Conservation (phyloP, 2,113 vertebrate species). For the Entelurus aequoreus region DNA sequence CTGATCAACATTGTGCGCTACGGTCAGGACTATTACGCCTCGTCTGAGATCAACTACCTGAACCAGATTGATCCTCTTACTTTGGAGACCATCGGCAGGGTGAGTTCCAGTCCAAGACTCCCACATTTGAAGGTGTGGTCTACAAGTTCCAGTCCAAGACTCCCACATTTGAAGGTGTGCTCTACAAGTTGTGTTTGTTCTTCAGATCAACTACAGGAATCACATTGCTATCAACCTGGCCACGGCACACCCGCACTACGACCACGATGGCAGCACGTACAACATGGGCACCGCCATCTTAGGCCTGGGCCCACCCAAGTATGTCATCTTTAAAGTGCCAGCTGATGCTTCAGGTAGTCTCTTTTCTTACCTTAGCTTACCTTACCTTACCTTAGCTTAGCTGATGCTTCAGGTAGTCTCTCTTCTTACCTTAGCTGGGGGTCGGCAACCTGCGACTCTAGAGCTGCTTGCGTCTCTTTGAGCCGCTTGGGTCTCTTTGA, state of each 20-base stretch:
- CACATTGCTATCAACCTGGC: slow-evolving; percentile 81
- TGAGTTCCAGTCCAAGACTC: slow-evolving; percentile 32
- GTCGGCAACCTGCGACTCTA: too few species aligned
- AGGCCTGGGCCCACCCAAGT: slow-evolving; percentile 82
- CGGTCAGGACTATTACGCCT: slow-evolving; percentile 84
- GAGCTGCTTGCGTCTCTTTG: too few species aligned
- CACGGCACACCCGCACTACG: slow-evolving; percentile 93
- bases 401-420: slow-evolving; percentile 69
- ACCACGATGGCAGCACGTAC: slow-evolving; percentile 80
- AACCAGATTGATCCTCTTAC: slow-evolving; percentile 81
- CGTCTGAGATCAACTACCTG: slow-evolving; percentile 88
- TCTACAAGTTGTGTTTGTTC: not conserved
- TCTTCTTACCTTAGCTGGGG: too few species aligned
- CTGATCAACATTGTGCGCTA: slow-evolving; percentile 88
- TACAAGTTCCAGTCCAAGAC: not conserved
- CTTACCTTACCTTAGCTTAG: too few species aligned
- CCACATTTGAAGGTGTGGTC: not conserved
- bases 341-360: slow-evolving; percentile 69
- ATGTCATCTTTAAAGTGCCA: slow-evolving; percentile 86
- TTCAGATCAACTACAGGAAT: slow-evolving; percentile 84
- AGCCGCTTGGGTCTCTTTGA: too few species aligned
- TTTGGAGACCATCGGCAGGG: slow-evolving; percentile 85
- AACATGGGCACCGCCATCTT: slow-evolving; percentile 90
- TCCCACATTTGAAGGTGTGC: not conserved
- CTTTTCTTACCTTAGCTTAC: not conserved